Conservation (phyloP, 2,113 vertebrate species). For the Xenotilapia longispinis region DNA sequence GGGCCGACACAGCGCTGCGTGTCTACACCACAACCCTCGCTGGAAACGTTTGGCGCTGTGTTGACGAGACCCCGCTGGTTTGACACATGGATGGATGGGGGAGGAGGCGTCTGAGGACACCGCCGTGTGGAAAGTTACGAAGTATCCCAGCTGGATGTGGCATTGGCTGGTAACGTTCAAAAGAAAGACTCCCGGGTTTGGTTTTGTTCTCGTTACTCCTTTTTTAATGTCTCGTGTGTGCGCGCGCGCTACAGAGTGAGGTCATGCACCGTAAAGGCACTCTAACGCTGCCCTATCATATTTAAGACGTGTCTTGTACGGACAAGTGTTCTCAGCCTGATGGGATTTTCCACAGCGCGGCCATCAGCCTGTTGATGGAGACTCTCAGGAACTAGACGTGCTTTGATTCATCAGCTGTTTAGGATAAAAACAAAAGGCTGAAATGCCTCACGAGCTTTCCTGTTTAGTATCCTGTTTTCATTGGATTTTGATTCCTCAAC, state of each 20-base stretch:
- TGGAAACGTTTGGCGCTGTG: constrained; percentile 18
- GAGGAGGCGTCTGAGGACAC: constrained; percentile 5
- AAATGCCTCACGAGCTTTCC: neutral
- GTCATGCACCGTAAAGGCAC: neutral
- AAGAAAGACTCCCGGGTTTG: neutral
- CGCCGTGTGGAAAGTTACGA: neutral
- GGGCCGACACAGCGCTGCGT: neutral
- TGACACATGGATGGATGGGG: constrained; percentile 53
- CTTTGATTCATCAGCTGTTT: neutral
- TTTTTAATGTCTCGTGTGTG: neutral
- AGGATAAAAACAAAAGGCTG: neutral
- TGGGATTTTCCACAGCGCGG: neutral
- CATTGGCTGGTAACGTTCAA: neutral
- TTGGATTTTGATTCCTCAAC: neutral
- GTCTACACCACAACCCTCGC: neutral
- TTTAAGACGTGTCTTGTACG: neutral
- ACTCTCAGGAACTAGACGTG: neutral
- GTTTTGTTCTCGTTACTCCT: neutral
- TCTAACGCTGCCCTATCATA: neutral
- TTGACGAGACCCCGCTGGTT: constrained; percentile 23
- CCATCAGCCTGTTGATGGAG: neutral
- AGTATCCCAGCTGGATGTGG: neutral
- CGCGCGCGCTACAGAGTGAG: neutral
- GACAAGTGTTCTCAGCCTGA: neutral
- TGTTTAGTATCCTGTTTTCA: neutral